phyloP scores from a whole-genome alignment of 2,888 invertebrate species.

The Catocala sponsa region DNA sequence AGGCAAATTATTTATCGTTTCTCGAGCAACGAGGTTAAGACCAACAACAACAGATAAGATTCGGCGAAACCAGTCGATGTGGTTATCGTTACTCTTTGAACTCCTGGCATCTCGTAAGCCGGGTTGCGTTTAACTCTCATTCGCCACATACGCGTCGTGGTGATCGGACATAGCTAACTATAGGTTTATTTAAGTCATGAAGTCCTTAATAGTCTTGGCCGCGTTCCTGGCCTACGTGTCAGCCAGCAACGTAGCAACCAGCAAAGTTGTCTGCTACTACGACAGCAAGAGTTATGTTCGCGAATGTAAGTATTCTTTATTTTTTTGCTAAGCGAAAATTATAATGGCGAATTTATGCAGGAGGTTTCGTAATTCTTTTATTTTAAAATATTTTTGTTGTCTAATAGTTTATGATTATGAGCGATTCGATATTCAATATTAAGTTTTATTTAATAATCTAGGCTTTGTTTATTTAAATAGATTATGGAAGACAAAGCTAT shows the following conservation, averaged over 20 bases:
- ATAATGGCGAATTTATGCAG: conserved; percentile 46
- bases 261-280: conserved; percentile 92
- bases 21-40: conserved; percentile 27
- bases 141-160: conserved; percentile 73
- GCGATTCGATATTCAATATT: not conserved
- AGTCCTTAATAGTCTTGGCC: conserved; percentile 65
- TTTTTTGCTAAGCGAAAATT: conserved; percentile 60
- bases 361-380: conserved; percentile 40
- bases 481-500: no score
- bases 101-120: conserved; percentile 54
- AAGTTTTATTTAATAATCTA: no score
- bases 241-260: conserved; percentile 73
- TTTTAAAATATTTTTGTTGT: not conserved
- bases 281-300: conserved; percentile 91
- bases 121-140: conserved; percentile 61
- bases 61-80: conserved; percentile 60
- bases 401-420: no score
- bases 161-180: conserved; percentile 64
- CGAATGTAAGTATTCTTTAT: conserved; percentile 87
- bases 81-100: conserved; percentile 72
- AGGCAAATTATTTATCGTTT: conserved; percentile 31
- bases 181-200: conserved; percentile 61
- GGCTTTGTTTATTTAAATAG: no score
- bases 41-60: conserved; percentile 61
- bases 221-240: conserved; percentile 70